Evolutionary conservation across 1,140 invertebrate species (phyloP), one percentile per base, ranked within the genome.

Genomic region (Saccostrea echinata): DNA sequence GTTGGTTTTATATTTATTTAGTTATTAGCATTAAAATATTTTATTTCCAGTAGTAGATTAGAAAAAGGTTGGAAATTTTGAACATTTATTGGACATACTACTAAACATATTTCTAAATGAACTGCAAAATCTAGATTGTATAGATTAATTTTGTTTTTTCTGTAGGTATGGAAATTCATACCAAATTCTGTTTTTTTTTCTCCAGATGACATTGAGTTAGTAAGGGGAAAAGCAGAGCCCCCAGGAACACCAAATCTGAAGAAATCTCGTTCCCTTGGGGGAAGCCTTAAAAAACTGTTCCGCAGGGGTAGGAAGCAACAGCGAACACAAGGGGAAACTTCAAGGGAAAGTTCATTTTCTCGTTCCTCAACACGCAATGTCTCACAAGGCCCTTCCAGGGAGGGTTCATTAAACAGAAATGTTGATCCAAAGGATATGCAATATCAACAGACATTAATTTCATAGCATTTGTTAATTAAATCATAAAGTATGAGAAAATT

Each of bases 281-380:
- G 92, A 76, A 93, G 92, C 84, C 89, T 93, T 8, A 93, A 92
- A 90, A 93, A 93, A 86, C 84, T 93, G 82, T 93, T 93, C 82
- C 87, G 90, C 27, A 81, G 92, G 76, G 89, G 92, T 52, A 87
- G 92, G 51, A 91, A 91, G 86, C 83, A 89, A 76, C 90, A 89
- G 13, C 51, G 89, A 33, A 85, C 87, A 27, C 84, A 52, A 21
- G 84, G 86, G 27, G 91, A 93, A 68, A 91, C 88, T 16, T 93
- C 92, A 9, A 84, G 92, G 52, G 92, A 93, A 57, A 93, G 92
- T 86, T 93, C 92, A 27, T 85, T 91, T 83, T 92, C 92, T 13
- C 87, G 92, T 24, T 91, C 91, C 33, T 92, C 91, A 9, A 89
- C 90, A 21, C 89, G 89, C 13, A 88, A 85, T 51, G 87, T 86